Evolutionary conservation across 1,140 invertebrate species (phyloP), one percentile per base, ranked within the genome.

Genomic region (Caerostris extrusa): DNA sequence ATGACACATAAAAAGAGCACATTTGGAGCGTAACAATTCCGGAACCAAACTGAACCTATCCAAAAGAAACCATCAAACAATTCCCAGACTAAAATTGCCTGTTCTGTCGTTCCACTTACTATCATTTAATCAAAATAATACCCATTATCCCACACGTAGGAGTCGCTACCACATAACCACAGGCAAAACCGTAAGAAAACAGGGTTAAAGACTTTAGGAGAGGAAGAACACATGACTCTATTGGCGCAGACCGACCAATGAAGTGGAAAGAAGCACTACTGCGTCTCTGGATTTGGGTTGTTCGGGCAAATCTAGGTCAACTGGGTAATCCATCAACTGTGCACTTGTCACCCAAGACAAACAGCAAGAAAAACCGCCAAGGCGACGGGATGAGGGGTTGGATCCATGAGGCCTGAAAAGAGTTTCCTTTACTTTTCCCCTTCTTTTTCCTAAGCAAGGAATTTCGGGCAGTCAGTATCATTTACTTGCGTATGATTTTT

Each of bases 331-430:
- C 88, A 90, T 90, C 88, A 90, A 58, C 88, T 7, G 67, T 71
- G 56, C 88, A 77, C 88, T 77, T 90, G 88, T 90, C 88, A 90
- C 88, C 88, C 58, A 77, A 53, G 69, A 90, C 88, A 90, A 90
- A 90, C 88, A 90, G 88, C 50, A 90, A 90, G 88, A 90, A 90
- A 90, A 90, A 77, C 57, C 53, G 56, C 82, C 12, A n/a, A 57
- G 17, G 19, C 86, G 86, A 88, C 55, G 86, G 64, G 58, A 88
- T 87, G 34, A 34, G 50, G 86, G 86, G 14, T 56, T 81, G 71
- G 53, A 57, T 53, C 34, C 60, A 60, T 87, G 85, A 34, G 85
- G 85, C 50, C 61, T 61, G 61, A 64, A 50, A 64, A 64, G 60
- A 88, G 61, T 58, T 58, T 85, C 82, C 7, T 57, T 85, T 57